Percentiles rank a stretch among this genome's conserved stretches.
Conservation (phyloP, 2,888 invertebrate genomes). For the Limnephilus marmoratus region DNA sequence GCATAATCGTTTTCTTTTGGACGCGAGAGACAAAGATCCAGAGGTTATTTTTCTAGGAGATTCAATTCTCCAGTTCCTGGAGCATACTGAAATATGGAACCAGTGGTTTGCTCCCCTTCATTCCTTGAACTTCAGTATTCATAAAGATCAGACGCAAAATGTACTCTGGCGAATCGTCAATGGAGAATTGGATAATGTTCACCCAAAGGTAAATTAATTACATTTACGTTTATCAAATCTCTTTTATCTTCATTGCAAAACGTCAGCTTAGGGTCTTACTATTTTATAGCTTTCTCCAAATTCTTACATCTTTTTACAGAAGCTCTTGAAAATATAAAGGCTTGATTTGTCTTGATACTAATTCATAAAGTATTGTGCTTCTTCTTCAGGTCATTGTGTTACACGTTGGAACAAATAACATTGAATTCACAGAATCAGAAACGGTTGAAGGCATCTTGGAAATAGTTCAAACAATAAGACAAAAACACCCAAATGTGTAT, state of each 20-base stretch:
- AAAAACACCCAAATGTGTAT: slow-evolving; percentile 87
- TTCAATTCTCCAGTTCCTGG: slow-evolving; percentile 89
- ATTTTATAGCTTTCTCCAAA: too few relatives aligned
- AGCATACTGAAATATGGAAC: slow-evolving; percentile 92
- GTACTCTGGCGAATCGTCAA: slow-evolving; percentile 93
- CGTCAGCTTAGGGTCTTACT: background rate
- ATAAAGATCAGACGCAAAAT: slow-evolving; percentile 92
- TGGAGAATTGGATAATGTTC: slow-evolving; percentile 92
- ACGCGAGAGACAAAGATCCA: slow-evolving; percentile 93
- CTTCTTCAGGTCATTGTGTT: slow-evolving; percentile 86
- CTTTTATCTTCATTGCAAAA: background rate
- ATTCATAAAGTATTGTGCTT: background rate
- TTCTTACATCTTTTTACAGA: background rate
- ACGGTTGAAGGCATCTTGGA: slow-evolving; percentile 88
- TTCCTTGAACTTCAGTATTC: slow-evolving; percentile 93
- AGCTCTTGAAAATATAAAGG: background rate
- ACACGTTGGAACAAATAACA: slow-evolving; percentile 93
- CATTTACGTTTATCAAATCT: slow-evolving; percentile 20
- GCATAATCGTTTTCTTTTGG: slow-evolving; percentile 91
- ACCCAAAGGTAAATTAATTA: slow-evolving; percentile 83
- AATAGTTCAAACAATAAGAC: slow-evolving; percentile 85
- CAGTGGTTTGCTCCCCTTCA: slow-evolving; percentile 94
- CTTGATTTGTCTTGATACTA: too few relatives aligned
- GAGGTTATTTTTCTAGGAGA: slow-evolving; percentile 96
- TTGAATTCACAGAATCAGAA: slow-evolving; percentile 87